Percentiles rank a stretch among this genome's conserved stretches.
Conservation (phyloP, 2,113 vertebrate genomes). For the Trachemys scripta region DNA sequence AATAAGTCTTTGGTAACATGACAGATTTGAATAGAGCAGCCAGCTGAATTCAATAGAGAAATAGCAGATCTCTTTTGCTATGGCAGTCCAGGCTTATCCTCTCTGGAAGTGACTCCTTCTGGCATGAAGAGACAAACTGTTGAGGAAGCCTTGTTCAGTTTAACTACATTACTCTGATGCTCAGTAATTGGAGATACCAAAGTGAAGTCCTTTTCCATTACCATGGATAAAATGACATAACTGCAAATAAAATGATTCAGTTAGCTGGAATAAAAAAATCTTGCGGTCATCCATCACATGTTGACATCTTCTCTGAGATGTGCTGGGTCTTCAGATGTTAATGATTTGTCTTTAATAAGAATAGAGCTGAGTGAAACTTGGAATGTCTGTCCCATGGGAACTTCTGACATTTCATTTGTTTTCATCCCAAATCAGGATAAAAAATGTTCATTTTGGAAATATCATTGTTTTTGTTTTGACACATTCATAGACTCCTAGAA, state of each 20-base stretch:
- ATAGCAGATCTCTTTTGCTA: neutral
- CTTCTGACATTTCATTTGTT: neutral
- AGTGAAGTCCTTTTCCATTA: constrained; percentile 69
- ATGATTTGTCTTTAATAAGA: constrained; percentile 52
- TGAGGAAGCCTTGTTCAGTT: constrained; percentile 47
- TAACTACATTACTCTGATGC: constrained; percentile 78
- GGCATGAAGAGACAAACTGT: constrained; percentile 17
- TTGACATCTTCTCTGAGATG: constrained; percentile 80
- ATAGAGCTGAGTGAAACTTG: neutral
- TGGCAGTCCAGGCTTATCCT: constrained; percentile 67
- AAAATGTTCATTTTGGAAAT: neutral
- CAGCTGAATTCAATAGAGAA: neutral
- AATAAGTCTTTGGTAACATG: neutral
- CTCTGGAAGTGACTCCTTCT: constrained; percentile 77
- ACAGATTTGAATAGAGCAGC: neutral
- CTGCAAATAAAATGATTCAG: constrained; percentile 67
- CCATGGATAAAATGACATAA: constrained; percentile 75
- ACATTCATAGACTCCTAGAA: neutral
- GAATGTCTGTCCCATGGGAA: neutral
- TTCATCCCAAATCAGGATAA: neutral
- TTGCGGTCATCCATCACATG: constrained; percentile 69
- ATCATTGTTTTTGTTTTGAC: neutral
- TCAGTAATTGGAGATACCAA: constrained; percentile 73
- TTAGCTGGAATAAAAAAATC: constrained; percentile 79
- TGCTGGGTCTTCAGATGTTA: constrained; percentile 57